Conservation (phyloP, 2,113 vertebrate genomes). For the Opisthocomus hoazin region DNA sequence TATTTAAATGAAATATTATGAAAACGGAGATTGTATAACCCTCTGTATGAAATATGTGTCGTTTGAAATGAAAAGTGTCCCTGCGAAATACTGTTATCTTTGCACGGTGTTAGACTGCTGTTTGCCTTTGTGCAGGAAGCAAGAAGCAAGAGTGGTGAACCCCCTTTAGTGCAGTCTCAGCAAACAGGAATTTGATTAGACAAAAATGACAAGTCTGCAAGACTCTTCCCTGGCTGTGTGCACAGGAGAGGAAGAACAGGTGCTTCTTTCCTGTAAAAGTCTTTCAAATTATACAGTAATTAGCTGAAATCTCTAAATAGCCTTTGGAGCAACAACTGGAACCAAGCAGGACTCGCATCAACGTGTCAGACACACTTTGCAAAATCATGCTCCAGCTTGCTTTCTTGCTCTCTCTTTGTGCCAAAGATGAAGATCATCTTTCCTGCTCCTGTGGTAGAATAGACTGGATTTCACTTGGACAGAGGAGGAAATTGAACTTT, state of each 20-base stretch:
- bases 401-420: not conserved
- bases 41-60: not conserved
- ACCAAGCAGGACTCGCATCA: not conserved
- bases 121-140: not conserved
- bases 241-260: not conserved
- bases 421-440: not conserved
- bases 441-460: not conserved
- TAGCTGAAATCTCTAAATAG: not conserved
- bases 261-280: not conserved
- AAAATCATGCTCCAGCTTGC: not conserved
- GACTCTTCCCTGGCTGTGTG: not conserved
- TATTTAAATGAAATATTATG: slow-evolving; percentile 1
- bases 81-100: not conserved
- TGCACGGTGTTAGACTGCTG: not conserved
- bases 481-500: not conserved
- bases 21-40: not conserved
- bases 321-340: not conserved
- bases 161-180: not conserved
- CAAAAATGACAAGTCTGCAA: not conserved
- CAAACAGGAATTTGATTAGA: not conserved
- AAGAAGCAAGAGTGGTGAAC: not conserved
- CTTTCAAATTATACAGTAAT: not conserved
- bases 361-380: not conserved
- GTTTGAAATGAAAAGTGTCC: not conserved
- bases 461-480: not conserved